Evolutionary conservation across 2,113 vertebrate genomes (phyloP), one percentile per base, ranked within the genome.

Genomic region (Nycticebus coucang): DNA sequence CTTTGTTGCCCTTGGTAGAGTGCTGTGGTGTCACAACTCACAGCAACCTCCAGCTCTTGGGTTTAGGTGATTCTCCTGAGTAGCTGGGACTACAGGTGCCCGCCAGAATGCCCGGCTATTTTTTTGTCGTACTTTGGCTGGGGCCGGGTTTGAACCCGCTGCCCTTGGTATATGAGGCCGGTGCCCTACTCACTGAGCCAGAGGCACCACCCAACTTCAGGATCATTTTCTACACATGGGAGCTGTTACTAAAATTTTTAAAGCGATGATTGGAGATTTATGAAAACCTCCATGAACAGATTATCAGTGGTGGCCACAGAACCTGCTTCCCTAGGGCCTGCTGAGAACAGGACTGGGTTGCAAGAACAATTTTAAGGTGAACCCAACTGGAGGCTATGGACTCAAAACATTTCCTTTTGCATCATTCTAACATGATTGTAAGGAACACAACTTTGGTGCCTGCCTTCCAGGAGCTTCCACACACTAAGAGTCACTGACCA

Each of bases 301-400:
- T 17, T 4, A 11, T 0, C 1, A 10, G 15, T 0, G 26, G 68
- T 0, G 2, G 26, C 45, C 5, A 0, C 4, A 4, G 22, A 7
- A 4, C 37, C n/a, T 4, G 12, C n/a, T 8, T 24, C 64, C 17
- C 62, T 0, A 2, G 28, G 41, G 30, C 28, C 5, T 37, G 21
- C 30, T 19, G 18, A 37, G 35, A 1, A 37, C 33, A 22, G 24
- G 57, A 53, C 53, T 5, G 0, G 14, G 62, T 30, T 19, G 26
- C 13, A 69, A 45, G 13, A 7, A 17, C 0, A 1, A 26, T 14
- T 35, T 75, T 50, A 26, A 35, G 45, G 55, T 4, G n/a, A 35
- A 14, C 35, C 35, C 77, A 53, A 77, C 26, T 13, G 1, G 24
- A 35, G 21, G 45, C 26, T 30, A n/a, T 2, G 24, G 30, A 84